Evolutionary conservation across 2,797 vertebrate species (phyloP), one percentile per base, ranked within the genome.

Genomic region (Sebastes variabilis): DNA sequence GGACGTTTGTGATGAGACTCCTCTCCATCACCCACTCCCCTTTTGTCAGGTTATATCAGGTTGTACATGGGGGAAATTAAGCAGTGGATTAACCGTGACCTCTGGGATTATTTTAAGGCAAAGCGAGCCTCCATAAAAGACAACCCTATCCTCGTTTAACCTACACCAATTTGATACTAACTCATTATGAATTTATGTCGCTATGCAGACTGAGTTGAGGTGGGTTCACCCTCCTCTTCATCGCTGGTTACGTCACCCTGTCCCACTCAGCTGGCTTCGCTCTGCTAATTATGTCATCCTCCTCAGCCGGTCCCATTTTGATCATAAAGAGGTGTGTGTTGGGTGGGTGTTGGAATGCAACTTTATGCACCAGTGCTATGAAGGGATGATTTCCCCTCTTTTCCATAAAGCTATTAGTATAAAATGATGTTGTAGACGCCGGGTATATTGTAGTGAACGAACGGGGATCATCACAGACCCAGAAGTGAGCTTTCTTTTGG

Each of bases 201-300:
- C 10, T n/a, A 32, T 52, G 14, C 1, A 64, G 65, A 29, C 36
- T 60, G 52, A 71, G 16, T 65, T 62, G 27, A 67, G 42, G 61
- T 64, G 46, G 56, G 18, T 65, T 71, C 24, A 27, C 13, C n/a
- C 34, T 75, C 84, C 32, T 77, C 71, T 72, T 5, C 56, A 34
- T 83, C 64, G 38, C 46, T 72, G 71, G 64, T 89, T 89, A 82
- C 83, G 81, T 83, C 84, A 89, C 46, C 8, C 29, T 62, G 75
- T 87, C 82, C 83, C 69, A 75, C 81, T 84, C 78, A 80, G 62
- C 49, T 68, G 79, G 38, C 66, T 73, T 5, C 25, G 65, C 66
- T 32, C 65, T 52, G 52, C 66, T 77, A 80, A 77, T 86, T 85
- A 83, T 89, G 68, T 83, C 82, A 79, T 84, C 81, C 66, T 61